These are phyloP conservation scores for Tolypeutes matacus DNA, from an alignment of 2,797 vertebrate species.

Conservation along the genomic window DNA sequence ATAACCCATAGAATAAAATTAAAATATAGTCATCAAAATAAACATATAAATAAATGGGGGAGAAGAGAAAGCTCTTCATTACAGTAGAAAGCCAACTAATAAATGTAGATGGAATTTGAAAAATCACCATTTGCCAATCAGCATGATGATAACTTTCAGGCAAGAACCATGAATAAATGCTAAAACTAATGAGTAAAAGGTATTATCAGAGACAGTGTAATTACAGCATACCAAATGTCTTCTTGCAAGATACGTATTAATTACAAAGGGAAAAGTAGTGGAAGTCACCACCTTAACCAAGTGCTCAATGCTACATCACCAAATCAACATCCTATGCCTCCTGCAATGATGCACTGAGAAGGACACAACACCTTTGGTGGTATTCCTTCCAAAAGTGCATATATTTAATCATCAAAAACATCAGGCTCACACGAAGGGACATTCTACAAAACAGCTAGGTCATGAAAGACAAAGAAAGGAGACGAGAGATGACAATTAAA, in stretches of 20 bases:
- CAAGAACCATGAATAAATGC: not conserved
- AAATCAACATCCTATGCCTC: not conserved
- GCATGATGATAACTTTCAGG: not conserved
- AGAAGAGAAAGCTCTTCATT: not conserved
- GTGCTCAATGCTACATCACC: not conserved
- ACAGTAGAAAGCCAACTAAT: conserved; percentile 3
- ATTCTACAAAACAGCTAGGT: not conserved
- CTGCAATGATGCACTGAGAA: not conserved
- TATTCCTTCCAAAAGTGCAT: not conserved
- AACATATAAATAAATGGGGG: not conserved
- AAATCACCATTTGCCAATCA: not conserved
- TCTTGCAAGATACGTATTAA: not conserved
- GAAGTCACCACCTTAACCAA: not conserved
- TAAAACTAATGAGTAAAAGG: not conserved
- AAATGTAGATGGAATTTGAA: not conserved
- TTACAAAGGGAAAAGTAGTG: not conserved
- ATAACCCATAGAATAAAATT: not conserved
- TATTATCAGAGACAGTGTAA: not conserved
- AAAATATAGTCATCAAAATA: not conserved
- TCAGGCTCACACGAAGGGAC: not conserved
- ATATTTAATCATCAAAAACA: not conserved
- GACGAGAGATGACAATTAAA: not conserved
- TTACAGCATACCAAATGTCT: not conserved
- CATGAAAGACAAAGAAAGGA: not conserved
- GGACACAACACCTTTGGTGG: not conserved